Evolutionary conservation across 2,888 invertebrate species (phyloP).

Genomic region (Cheiracanthium punctorium): DNA sequence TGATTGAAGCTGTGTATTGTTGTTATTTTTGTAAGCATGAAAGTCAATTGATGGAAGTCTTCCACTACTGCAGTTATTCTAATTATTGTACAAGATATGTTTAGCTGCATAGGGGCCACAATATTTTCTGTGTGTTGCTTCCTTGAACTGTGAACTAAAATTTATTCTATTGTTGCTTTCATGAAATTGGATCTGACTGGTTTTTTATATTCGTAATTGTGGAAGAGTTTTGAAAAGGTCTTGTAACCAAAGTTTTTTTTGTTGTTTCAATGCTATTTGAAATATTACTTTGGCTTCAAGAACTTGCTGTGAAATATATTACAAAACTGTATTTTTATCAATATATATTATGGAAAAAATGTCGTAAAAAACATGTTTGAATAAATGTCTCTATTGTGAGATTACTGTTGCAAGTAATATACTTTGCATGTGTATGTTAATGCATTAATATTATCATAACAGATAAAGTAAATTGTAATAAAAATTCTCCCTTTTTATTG

Average conservation of each 20-base stretch:
- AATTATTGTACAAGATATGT: slow-evolving; percentile 26
- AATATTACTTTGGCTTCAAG: background rate
- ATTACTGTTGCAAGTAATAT: background rate
- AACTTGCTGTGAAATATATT: background rate
- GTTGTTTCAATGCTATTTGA: background rate
- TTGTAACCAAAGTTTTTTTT: background rate
- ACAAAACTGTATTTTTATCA: background rate
- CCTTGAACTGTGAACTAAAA: slow-evolving; percentile 21
- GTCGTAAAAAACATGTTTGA: background rate
- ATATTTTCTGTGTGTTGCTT: slow-evolving; percentile 13
- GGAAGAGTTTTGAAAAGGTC: background rate
- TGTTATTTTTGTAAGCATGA: slow-evolving; percentile 46
- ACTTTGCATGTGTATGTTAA: background rate
- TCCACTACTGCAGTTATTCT: slow-evolving; percentile 67
- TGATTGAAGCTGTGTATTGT: slow-evolving; percentile 22
- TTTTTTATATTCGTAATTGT: slow-evolving; percentile 2
- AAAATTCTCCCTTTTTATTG: background rate
- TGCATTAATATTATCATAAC: background rate
- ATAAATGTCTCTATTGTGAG: background rate
- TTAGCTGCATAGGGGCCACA: slow-evolving; percentile 37
- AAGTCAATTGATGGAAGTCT: slow-evolving; percentile 61
- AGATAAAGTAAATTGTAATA: background rate
- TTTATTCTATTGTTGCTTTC: slow-evolving; percentile 12
- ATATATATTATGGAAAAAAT: background rate
- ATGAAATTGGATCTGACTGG: slow-evolving; percentile 31